phyloP scores from a whole-genome alignment of 2,113 vertebrate genomes.

The Paradoxurus hermaphroditus region DNA sequence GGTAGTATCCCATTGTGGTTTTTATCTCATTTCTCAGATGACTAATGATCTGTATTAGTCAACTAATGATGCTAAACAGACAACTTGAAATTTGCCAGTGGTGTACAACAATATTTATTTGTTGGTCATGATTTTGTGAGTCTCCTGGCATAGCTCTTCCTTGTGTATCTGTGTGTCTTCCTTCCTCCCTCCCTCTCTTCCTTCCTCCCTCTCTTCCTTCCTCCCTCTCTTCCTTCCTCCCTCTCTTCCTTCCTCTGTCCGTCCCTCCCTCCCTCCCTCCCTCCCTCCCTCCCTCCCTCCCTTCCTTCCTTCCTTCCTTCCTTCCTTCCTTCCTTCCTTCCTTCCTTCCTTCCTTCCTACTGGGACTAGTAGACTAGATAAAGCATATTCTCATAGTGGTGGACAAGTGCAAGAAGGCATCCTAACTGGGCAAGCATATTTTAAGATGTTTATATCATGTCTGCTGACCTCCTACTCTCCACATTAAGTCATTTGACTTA shows the following conservation, averaged over 20 bases:
- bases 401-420: neutral
- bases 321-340: no score
- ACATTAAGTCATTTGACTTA: neutral
- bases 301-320: no score
- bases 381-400: neutral
- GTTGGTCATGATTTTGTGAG: neutral
- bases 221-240: no score
- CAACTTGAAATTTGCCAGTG: neutral
- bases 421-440: neutral
- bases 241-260: no score
- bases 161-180: no score
- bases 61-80: neutral
- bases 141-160: neutral
- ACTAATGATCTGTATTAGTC: neutral
- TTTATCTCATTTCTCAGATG: neutral
- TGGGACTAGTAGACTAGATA: neutral
- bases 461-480: neutral
- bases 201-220: no score
- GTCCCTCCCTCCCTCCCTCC: no score
- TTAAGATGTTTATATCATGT: neutral
- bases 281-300: no score
- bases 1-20: neutral
- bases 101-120: neutral
- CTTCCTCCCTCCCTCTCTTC: no score
- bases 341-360: no score